These are phyloP conservation scores for Natrix natrix DNA, from an alignment of 2,797 vertebrate genomes.

Conservation along the genomic window DNA sequence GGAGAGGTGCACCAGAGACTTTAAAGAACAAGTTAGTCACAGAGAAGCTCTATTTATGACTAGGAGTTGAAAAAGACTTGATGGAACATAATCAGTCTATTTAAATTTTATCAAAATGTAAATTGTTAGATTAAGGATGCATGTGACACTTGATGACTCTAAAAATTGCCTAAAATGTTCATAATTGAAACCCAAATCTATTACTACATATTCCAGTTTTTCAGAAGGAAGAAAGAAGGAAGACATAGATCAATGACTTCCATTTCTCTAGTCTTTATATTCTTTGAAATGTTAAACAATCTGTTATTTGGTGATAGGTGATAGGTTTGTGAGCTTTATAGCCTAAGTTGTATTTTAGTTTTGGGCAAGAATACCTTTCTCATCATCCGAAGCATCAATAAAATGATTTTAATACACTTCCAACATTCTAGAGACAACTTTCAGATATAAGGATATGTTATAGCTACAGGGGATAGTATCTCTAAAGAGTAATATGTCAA, in stretches of 20 bases:
- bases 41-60: neutral
- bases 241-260: neutral
- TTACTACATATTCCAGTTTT: neutral
- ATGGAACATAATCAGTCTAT: neutral
- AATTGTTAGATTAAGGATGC: neutral
- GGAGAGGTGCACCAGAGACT: neutral
- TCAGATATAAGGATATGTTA: neutral
- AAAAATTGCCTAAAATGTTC: neutral
- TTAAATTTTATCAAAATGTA: neutral
- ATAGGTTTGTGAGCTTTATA: neutral
- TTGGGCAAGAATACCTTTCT: constrained; percentile 2
- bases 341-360: constrained; percentile 19
- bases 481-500: constrained; percentile 44
- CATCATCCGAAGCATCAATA: constrained; percentile 5
- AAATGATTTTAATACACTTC: constrained; percentile 34
- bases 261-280: neutral
- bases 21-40: neutral
- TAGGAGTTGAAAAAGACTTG: neutral
- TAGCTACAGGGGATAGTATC: constrained; percentile 6
- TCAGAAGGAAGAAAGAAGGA: neutral
- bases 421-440: neutral
- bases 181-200: neutral
- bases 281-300: constrained; percentile 4
- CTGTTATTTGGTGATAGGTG: neutral
- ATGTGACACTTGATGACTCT: neutral